Evolutionary conservation across 2,888 invertebrate genomes (phyloP).

Genomic region (Cosmorhoe ocellata): DNA sequence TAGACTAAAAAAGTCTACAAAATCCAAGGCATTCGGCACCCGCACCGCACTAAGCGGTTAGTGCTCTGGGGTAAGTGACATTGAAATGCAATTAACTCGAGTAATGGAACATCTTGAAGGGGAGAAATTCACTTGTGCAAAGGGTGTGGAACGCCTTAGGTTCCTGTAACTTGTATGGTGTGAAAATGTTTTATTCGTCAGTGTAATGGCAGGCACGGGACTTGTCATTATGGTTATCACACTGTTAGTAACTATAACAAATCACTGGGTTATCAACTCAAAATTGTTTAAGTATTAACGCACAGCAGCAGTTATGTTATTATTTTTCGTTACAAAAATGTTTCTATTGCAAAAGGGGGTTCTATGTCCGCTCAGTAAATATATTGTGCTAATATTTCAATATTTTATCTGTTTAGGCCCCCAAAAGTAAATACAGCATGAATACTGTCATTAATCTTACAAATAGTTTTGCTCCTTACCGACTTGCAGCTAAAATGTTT

Average conservation of each 20-base stretch:
- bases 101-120: conserved; percentile 21
- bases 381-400: not conserved
- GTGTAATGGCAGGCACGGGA: no score
- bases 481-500: conserved; percentile 32
- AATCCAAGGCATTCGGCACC: not conserved
- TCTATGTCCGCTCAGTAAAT: no score
- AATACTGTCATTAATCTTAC: conserved; percentile 26
- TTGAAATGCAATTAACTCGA: conserved; percentile 28
- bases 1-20: not conserved
- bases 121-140: conserved; percentile 23
- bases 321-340: no score
- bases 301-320: no score
- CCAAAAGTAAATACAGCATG: conserved; percentile 4
- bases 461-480: conserved; percentile 28
- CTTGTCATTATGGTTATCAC: no score
- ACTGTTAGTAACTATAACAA: no score
- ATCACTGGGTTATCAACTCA: no score
- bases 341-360: no score
- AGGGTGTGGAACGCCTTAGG: conserved; percentile 20
- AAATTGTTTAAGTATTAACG: no score
- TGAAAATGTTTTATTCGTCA: conserved; percentile 16
- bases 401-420: conserved; percentile 13
- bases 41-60: conserved; percentile 9
- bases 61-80: conserved; percentile 24
- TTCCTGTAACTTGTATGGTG: conserved; percentile 13